Evolutionary conservation across 2,888 invertebrate species (phyloP), one percentile per base, ranked within the genome.

Genomic region (Morpho deidamia): DNA sequence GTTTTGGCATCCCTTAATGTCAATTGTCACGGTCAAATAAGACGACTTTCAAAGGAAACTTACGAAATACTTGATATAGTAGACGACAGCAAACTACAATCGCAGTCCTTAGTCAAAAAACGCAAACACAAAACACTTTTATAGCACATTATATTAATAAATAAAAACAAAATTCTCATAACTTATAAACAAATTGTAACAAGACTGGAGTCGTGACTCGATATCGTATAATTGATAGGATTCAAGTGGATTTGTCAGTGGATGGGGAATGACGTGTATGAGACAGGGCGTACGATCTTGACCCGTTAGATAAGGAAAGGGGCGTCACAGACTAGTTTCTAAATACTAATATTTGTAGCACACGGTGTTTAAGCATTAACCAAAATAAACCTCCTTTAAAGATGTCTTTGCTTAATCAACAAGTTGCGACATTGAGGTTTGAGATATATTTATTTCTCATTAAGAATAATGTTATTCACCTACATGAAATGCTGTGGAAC

Each of bases 281-380:
- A 56, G 62, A 50, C 44, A 50, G 45, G 56, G 43, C 48, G 41
- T 50, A 47, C 53, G 50, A 44, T 59, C 62, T 61, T 63, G 64
- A 67, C 66, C 65, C 53, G 51, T 33, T 41, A 51, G 66, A 66
- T 66, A 66, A 65, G 51, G 49, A 52, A 33, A 40, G 33, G 12
- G 11, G 47, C 40, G 40, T 41, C 47, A 40, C 40, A 39, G 7
- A 14, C 7, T 37, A 23, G 1, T 32, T 23, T 23, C 23, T 23
- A 23, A 23, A 5, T 23, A 23, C 7, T 7, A 10, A 45, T 12
- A n/a, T 34, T 48, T 11, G 8, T 12, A 35, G 35, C 40, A 38
- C 14, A 38, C 12, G 7, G 9, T 11, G 44, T 23, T 40, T 43
- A 34, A 53, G 32, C n/a, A 12, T 39, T 23, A 23, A 5, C 3